Evolutionary conservation across 2,797 vertebrate species (phyloP).

Genomic region (Anguilla pacifica): DNA sequence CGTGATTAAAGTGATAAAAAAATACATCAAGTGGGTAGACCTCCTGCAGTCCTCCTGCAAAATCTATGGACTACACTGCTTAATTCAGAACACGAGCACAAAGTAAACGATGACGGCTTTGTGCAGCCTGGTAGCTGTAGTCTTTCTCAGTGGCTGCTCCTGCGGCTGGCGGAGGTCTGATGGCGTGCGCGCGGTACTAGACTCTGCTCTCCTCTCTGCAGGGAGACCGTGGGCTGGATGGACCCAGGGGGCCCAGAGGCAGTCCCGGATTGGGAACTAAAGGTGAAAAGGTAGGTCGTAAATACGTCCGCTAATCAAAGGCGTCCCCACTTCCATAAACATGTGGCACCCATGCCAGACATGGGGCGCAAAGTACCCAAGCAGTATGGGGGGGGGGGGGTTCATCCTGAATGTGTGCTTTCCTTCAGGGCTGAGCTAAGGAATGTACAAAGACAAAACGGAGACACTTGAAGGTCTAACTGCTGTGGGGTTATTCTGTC

Average conservation of each 20-base stretch:
- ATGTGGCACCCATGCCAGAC: slow-evolving; percentile 41
- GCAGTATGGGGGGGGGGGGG: slow-evolving; percentile 9
- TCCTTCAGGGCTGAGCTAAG: slow-evolving; percentile 40
- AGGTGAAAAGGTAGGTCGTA: slow-evolving; percentile 85
- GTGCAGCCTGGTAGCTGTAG: slow-evolving; percentile 24
- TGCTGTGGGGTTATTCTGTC: slow-evolving; percentile 39
- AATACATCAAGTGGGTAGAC: not conserved
- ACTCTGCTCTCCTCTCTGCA: slow-evolving; percentile 43
- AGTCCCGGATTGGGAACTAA: slow-evolving; percentile 82
- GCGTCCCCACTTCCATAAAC: slow-evolving; percentile 45
- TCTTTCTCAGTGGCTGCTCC: slow-evolving; percentile 29
- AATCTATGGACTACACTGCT: not conserved
- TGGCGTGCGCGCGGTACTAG: not conserved
- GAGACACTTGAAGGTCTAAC: slow-evolving; percentile 38
- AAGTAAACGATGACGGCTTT: slow-evolving; percentile 21
- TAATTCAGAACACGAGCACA: slow-evolving; percentile 30
- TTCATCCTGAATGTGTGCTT: slow-evolving; percentile 42
- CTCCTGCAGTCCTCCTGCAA: not conserved
- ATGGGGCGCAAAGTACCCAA: slow-evolving; percentile 58
- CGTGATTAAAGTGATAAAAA: not conserved
- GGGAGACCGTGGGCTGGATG: slow-evolving; percentile 84
- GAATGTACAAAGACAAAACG: slow-evolving; percentile 36
- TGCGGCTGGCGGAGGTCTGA: slow-evolving; percentile 40
- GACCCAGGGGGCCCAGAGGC: slow-evolving; percentile 79
- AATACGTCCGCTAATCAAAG: slow-evolving; percentile 57